Base-by-base conservation (phyloP, 1,140 invertebrate species). In the Araneus ventricosus region DNA sequence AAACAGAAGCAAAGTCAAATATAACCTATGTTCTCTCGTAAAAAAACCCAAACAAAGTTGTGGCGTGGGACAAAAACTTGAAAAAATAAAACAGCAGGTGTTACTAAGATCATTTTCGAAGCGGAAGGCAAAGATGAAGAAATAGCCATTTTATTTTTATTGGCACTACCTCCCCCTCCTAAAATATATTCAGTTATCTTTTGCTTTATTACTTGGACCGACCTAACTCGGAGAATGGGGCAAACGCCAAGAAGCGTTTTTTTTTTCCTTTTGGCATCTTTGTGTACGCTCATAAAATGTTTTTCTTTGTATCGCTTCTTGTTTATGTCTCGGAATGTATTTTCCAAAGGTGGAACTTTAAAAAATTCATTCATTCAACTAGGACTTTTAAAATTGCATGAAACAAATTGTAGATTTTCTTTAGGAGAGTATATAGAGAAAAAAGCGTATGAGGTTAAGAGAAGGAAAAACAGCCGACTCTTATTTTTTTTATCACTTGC, bases 91-190 rank as follows among this genome's bases (percentile, higher is more conserved):
- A 84, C 79, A 82, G 89, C 89, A 91, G 89, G 89, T 91, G 89
- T 84, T 84, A 84, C 89, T 41, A 7, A 82, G 52, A 91, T 84
- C 89, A 91, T 91, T 91, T 90, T 45, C 67, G 34, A 75, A 70
- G 24, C 59, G 87, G 80, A 52, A 87, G 39, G 22, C 10, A 22
- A 87, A 79, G 79, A 91, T 84, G 75, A 82, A 91, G 79, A 91
- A 84, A 84, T 30, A 63, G 39, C 75, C 79, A 63, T 91, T 91
- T 91, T 91, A 91, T 91, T 91, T 91, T 91, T 91, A 91, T 84
- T 75, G 67, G 27, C 27, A 30, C 14, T 17, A 34, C 27, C 67
- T 39, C 22, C 79, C 24, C 79, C 37, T 24, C 24, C n/a, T 82
- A 41, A 82, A 82, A 82, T 27, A 88, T 63, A 63, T 88, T 59